A percentile compares a stretch with the other conserved stretches of the same genome.
Evolutionary conservation across 2,113 vertebrate genomes (phyloP).

Genomic region (Hemicordylus capensis): DNA sequence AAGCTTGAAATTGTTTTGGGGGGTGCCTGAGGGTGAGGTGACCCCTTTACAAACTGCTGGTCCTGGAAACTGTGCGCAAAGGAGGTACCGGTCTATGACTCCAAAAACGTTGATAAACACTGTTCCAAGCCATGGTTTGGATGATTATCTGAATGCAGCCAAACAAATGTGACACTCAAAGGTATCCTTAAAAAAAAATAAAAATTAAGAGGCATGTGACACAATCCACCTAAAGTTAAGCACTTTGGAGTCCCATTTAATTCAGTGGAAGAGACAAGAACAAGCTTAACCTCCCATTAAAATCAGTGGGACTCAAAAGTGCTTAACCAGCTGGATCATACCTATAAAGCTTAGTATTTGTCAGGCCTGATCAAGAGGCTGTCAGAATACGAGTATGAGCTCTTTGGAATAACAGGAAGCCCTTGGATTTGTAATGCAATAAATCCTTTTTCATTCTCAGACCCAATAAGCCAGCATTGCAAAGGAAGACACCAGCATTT

Average conservation of each 20-base stretch:
- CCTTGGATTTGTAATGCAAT: background rate
- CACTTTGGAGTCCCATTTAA: background rate
- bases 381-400: background rate
- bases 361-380: background rate
- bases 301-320: background rate
- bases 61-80: too few species aligned
- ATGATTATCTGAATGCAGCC: too few species aligned
- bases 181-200: constrained; percentile 33
- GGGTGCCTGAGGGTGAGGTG: too few species aligned
- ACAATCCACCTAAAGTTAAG: background rate
- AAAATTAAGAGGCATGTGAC: background rate
- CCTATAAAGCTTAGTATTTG: background rate
- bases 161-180: constrained; percentile 8
- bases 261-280: background rate
- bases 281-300: background rate
- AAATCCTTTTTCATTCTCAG: background rate
- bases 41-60: too few species aligned
- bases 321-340: background rate
- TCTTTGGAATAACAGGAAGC: constrained; percentile 1
- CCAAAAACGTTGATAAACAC: too few species aligned
- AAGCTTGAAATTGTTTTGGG: too few species aligned
- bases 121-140: too few species aligned
- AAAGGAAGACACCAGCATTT: background rate
- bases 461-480: background rate
- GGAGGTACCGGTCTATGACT: too few species aligned